Base-by-base conservation (phyloP, 2,797 vertebrate species). In the Pseudochirops cupreus region DNA sequence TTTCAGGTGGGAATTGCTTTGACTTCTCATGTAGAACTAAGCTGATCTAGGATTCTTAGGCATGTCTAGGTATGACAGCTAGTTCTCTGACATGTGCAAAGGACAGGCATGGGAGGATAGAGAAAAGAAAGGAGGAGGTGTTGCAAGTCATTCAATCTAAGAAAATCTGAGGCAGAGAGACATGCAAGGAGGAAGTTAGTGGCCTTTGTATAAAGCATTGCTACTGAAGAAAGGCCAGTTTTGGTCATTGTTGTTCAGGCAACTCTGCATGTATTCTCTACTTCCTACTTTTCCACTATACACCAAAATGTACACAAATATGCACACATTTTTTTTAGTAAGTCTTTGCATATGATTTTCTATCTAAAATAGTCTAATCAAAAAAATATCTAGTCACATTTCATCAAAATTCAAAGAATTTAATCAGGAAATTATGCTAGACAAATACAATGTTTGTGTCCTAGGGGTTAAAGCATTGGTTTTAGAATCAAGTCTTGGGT, bases 21-120 rank as follows among this genome's bases (percentile, higher is more conserved):
- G 28, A 56, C 39, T 94, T 29, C 94, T 95, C 91, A 55, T 74
- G 91, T 92, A 46, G 82, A 96, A 93, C 52, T 39, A 93, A 95
- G 46, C 1, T 1, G 90, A 93, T 96, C 89, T 12, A 39, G 94
- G 56, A 95, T 46, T 93, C 57, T 82, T 58, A 57, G 3, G 46
- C 11, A 67, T 26, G 29, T 94, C 28, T 90, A 91, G 57, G 93
- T 92, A 92, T 92, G 31, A 96, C 91, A 74, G 50, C 31, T 95
- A 74, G 29, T 29, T 11, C 74, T 82, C 39, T 46, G 74, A 82
- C 74, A 82, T 82, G 74, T 82, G 16, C 67, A 39, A 91, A 94
- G 18, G 92, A 67, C 91, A 93, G 91, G 24, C 6, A 94, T 16
- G 39, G 82, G 56, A 95, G 28, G 57, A 94, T 14, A n/a, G 1